Base-by-base conservation (phyloP, 2,113 vertebrate species). In the Trematomus loennbergii region DNA sequence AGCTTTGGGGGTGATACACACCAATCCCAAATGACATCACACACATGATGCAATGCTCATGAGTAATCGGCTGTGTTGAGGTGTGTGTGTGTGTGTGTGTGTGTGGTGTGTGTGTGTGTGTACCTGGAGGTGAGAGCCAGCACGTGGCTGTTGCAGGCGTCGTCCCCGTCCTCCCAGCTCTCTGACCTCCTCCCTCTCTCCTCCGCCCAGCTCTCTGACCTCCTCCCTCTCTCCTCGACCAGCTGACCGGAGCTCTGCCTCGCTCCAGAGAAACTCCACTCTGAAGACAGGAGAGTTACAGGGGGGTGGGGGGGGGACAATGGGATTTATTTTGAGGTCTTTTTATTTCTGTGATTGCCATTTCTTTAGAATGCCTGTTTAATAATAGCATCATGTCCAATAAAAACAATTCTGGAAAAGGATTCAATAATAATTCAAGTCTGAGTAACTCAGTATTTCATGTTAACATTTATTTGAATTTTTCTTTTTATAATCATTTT, bases 101-200 rank as follows among this genome's bases (percentile, higher is more conserved):
- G 48, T 53, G 71, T 53, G 71, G 73, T 60, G 48, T 57, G 53
- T 7, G n/a, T n/a, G 40, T 61, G 1, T 43, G 12, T 3, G 25
- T 93, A 96, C 95, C 95, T 92, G 9, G 94, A 94, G 33, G 93
- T 95, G 12, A 96, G 88, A 0, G 94, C 90, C 40, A 93, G 81
- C 49, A 94, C 73, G 11, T 94, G 92, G 63, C 93, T 95, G 81
- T 91, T 92, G 58, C 89, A 90, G 79, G 93, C 91, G 1, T 94
- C 93, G 3, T 90, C 91, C 12, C 81, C 57, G 3, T 95, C 93
- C 22, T 93, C 93, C 91, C 89, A 94, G 50, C 80, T 73, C 13
- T 93, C 92, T 5, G 83, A 33, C 52, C 86, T 82, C 79, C 67
- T 84, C 54, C 81, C 86, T 68, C 84, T 55, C 4, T 90, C 91